Conservation (phyloP, 2,888 invertebrate genomes). For the Sinodicranocentrus sp. region DNA sequence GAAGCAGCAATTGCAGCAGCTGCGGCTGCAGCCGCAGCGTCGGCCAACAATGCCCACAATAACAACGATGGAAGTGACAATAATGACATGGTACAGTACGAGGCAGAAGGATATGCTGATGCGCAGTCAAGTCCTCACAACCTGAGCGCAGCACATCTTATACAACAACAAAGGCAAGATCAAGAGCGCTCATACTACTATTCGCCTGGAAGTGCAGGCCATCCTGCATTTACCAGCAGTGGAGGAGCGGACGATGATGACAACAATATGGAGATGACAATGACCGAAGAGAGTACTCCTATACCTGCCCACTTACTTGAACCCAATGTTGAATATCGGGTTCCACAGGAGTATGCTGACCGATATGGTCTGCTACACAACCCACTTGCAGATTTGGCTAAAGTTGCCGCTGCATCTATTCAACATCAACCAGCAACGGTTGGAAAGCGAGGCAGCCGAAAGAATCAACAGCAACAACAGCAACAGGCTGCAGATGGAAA, state of each 20-base stretch:
- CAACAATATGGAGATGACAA: conserved; percentile 75
- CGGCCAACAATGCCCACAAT: conserved; percentile 53
- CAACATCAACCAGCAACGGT: conserved; percentile 70
- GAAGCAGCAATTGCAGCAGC: conserved; percentile 71
- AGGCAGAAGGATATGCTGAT: conserved; percentile 74
- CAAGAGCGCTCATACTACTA: conserved; percentile 71
- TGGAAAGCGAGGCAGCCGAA: conserved; percentile 71
- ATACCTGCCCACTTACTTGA: conserved; percentile 76
- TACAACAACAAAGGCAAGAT: conserved; percentile 62
- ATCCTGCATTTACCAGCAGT: conserved; percentile 72
- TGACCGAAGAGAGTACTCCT: conserved; percentile 75
- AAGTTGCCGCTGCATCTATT: conserved; percentile 75
- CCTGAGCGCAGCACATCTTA: conserved; percentile 69
- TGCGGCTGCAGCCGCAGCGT: conserved; percentile 69
- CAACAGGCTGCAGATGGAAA: conserved; percentile 72
- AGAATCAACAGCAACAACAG: conserved; percentile 70
- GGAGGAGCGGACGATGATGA: conserved; percentile 70
- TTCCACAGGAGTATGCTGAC: conserved; percentile 75
- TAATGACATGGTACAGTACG: conserved; percentile 76
- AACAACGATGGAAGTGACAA: conserved; percentile 75
- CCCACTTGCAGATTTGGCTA: conserved; percentile 75
- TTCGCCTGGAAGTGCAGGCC: conserved; percentile 73
- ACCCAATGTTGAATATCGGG: conserved; percentile 76
- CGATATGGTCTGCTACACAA: conserved; percentile 74
- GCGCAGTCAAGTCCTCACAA: conserved; percentile 72